Base-by-base conservation (phyloP, 1,140 invertebrate species). In the Macrosteles quadrilineatus region DNA sequence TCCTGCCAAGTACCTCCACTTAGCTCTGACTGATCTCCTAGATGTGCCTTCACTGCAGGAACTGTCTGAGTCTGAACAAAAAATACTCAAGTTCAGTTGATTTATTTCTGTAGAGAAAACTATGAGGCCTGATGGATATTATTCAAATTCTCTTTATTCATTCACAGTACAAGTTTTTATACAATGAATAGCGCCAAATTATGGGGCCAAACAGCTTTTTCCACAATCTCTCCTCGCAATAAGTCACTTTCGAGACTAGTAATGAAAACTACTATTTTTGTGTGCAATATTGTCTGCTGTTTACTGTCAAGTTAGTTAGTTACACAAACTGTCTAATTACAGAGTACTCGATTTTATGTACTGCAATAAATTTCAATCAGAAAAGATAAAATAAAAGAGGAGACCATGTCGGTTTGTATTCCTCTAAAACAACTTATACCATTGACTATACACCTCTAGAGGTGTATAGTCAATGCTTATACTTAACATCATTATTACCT, bases 21-120 rank as follows among this genome's bases (percentile, higher is more conserved):
- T 67, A 1, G 69, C 63, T 53, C 62, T 50, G 3, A 64, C 29
- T 29, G 59, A 66, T 40, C 36, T 66, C 19, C 69, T 23, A 6
- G 29, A 43, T 17, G 32, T 14, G 2, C 32, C 66, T 47, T 71
- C 70, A 30, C 70, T 71, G n/a, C 70, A 50, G 2, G 70, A 71
- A 66, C 70, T 71, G 31, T 71, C 70, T 25, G 64, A 67, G 62
- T 71, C 70, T 68, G 63, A 14, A 68, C 11, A 45, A 27, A 45
- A 67, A 12, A 3, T 17, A 63, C 11, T 30, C 14, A 9, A n/a
- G n/a, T n/a, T n/a, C n/a, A n/a, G n/a, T n/a, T n/a, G n/a, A n/a
- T n/a, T n/a, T n/a, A n/a, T n/a, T 12, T 14, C n/a, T 25, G 19
- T 21, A 63, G 59, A 12, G 27, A 12, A n/a, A 29, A 17, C 19